Evolutionary conservation across 2,113 vertebrate species (phyloP), one percentile per base, ranked within the genome.

Genomic region (Xenopus tropicalis): DNA sequence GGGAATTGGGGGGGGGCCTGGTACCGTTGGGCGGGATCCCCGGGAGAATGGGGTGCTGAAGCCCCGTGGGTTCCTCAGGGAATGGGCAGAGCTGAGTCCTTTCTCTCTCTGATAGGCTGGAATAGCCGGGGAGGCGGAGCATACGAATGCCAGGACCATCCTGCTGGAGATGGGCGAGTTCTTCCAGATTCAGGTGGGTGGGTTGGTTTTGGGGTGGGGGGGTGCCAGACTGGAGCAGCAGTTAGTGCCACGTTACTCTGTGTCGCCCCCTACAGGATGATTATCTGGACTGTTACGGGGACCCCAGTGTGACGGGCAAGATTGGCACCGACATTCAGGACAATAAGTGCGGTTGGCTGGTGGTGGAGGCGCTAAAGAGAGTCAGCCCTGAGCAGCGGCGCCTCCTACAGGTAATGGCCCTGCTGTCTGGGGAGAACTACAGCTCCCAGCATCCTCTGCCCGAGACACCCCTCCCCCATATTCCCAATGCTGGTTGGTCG

Each of bases 321-420:
- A 86, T 98, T 0, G 97, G 97, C 57, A 98, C 96, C 0, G 97
- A 99, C 85, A 98, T 99, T 82, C 93, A 99, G 82, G 97, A 98
- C 85, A 98, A 98, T 61, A 99, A 99, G 52, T 99, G 97, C 86
- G 97, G 97, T 88, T 99, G 97, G 97, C 82, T 98, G 86, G 95
- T 99, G 52, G 93, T 99, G 56, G 89, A 88, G 9, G 94, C 94
- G 1, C 83, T 98, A 80, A 89, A 83, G 8, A 82, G 87, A 14
- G 93, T 91, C 69, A 92, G 85, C 0, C 81, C 88, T 0, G 87
- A 89, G 13, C 97, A 99, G 83, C 89, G 88, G 74, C 81, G 61
- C 48, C 74, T 94, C 69, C 83, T 99, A 37, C 89, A 98, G 95
- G 96, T 98, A 79, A 22, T 1, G 14, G 3, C 2, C 16, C 16